Percentiles rank a stretch among this genome's conserved stretches.
Conservation (phyloP, 2,113 vertebrate genomes). For the Tenrec ecaudatus region DNA sequence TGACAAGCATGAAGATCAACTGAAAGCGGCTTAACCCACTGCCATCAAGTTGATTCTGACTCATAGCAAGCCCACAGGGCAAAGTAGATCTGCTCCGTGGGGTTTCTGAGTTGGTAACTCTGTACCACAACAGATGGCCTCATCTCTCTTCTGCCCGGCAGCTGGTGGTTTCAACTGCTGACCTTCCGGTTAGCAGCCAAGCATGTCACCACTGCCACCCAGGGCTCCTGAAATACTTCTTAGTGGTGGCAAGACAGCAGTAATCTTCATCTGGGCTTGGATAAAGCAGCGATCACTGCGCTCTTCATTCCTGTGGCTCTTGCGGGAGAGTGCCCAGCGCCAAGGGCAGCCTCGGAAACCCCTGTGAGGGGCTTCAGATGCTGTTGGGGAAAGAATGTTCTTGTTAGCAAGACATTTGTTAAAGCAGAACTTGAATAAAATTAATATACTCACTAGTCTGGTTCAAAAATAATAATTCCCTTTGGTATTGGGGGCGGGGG, state of each 20-base stretch:
- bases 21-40: neutral
- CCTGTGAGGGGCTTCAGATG: neutral
- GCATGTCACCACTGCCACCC: neutral
- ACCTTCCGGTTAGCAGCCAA: neutral
- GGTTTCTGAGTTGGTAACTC: neutral
- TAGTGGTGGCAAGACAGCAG: neutral
- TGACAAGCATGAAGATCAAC: neutral
- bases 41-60: too few relatives aligned
- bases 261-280: neutral
- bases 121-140: neutral
- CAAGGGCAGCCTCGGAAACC: neutral
- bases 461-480: neutral
- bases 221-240: neutral
- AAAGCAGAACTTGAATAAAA: slow-evolving; percentile 38
- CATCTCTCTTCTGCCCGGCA: neutral
- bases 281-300: neutral
- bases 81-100: too few relatives aligned
- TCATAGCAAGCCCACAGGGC: too few relatives aligned
- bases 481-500: neutral
- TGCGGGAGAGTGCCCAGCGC: neutral
- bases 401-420: slow-evolving; percentile 21
- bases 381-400: neutral
- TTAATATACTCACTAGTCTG: neutral
- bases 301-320: neutral
- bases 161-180: neutral